A percentile compares a stretch with the other conserved stretches of the same genome.
Evolutionary conservation across 2,113 vertebrate species (phyloP).

Genomic region (zebrafish (Danio rerio)): DNA sequence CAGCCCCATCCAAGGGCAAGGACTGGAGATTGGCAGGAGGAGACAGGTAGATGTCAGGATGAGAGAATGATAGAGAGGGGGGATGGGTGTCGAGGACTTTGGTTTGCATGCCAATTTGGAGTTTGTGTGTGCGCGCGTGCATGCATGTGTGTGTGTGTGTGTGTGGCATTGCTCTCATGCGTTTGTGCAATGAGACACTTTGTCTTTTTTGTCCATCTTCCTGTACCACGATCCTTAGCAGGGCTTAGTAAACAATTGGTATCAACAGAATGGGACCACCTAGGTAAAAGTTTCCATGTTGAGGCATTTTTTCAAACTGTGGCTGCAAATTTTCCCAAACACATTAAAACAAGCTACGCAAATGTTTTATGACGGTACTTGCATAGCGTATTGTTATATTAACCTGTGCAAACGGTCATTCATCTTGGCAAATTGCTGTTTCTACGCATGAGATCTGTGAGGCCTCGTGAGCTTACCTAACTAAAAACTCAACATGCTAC

Average conservation of each 20-base stretch:
- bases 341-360: slow-evolving; percentile 80
- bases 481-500: slow-evolving; percentile 67
- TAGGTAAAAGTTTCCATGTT: slow-evolving; percentile 79
- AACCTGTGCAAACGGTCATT: slow-evolving; percentile 73
- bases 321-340: slow-evolving; percentile 75
- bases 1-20: slow-evolving; percentile 63
- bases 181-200: slow-evolving; percentile 50
- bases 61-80: slow-evolving; percentile 62
- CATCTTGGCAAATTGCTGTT: slow-evolving; percentile 70
- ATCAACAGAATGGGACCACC: slow-evolving; percentile 79
- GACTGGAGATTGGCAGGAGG: slow-evolving; percentile 59
- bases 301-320: slow-evolving; percentile 75
- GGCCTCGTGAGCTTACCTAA: slow-evolving; percentile 70
- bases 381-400: slow-evolving; percentile 73
- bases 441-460: slow-evolving; percentile 67
- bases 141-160: slow-evolving; percentile 53
- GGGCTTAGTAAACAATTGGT: slow-evolving; percentile 76
- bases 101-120: slow-evolving; percentile 22
- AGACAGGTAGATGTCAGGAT: slow-evolving; percentile 63
- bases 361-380: slow-evolving; percentile 78
- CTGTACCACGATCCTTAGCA: slow-evolving; percentile 66
- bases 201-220: slow-evolving; percentile 68
- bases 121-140: slow-evolving; percentile 49
- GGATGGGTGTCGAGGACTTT: slow-evolving; percentile 48
- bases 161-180: slow-evolving; percentile 29